Conservation (phyloP, 2,113 vertebrate species). For the Callipepla squamata region DNA sequence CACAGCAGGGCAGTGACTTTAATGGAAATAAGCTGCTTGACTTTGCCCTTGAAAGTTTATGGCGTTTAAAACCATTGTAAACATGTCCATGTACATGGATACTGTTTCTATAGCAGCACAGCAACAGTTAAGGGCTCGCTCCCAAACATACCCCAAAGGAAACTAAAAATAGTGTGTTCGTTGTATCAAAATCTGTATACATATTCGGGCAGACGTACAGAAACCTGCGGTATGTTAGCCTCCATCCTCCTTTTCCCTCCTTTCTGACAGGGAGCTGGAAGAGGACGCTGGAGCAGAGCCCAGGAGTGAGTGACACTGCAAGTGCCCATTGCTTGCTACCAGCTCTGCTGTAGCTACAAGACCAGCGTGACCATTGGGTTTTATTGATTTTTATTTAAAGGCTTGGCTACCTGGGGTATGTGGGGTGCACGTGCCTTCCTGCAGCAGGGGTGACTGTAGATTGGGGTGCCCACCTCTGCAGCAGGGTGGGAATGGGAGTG, state of each 20-base stretch:
- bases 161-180: conserved; percentile 88
- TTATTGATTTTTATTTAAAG: not conserved
- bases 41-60: conserved; percentile 82
- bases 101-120: conserved; percentile 92
- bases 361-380: not conserved
- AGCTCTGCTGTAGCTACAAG: not conserved
- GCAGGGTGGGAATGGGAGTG: fast-evolving
- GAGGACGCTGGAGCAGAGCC: not conserved
- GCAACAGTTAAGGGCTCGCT: conserved; percentile 86
- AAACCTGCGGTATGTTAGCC: conserved; percentile 7
- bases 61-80: conserved; percentile 91
- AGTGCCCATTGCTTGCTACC: not conserved
- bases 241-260: fast-evolving
- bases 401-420: fast-evolving
- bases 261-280: not conserved
- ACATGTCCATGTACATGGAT: conserved; percentile 88
- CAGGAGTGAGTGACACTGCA: not conserved
- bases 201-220: conserved; percentile 54
- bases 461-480: fast-evolving
- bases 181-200: conserved; percentile 71
- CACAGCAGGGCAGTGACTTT: conserved; percentile 45
- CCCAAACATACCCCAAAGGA: conserved; percentile 87
- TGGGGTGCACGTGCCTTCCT: fast-evolving
- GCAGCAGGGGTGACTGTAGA: fast-evolving
- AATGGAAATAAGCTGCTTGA: conserved; percentile 68